Conservation (phyloP, 1,140 invertebrate species). For the Atta cephalotes region DNA sequence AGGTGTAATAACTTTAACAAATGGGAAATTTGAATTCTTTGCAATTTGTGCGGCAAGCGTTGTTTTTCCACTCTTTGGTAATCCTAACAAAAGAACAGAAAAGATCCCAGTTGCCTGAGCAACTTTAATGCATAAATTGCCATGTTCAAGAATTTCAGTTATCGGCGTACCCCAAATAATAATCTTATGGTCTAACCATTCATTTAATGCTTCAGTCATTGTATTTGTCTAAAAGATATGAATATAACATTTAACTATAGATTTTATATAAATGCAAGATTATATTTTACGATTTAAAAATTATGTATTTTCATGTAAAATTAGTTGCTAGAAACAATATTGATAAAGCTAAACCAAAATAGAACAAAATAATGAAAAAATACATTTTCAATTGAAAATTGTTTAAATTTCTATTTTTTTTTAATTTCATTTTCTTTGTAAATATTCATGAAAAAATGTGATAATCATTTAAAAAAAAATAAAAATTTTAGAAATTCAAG, state of each 20-base stretch:
- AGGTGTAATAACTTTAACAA: constrained; percentile 98
- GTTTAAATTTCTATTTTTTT: too few relatives aligned
- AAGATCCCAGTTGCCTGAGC: constrained; percentile 94
- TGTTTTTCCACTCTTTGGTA: constrained; percentile 98
- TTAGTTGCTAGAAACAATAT: too few relatives aligned
- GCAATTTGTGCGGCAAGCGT: constrained; percentile 98
- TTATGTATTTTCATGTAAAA: too few relatives aligned
- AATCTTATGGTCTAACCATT: constrained; percentile 94
- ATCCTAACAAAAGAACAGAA: constrained; percentile 96
- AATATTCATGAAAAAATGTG: too few relatives aligned
- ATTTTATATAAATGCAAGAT: background rate
- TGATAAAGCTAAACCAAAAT: too few relatives aligned
- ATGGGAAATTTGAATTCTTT: constrained; percentile 98
- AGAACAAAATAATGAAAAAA: too few relatives aligned
- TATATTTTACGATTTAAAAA: too few relatives aligned
- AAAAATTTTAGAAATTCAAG: too few relatives aligned
- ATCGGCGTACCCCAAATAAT: constrained; percentile 97
- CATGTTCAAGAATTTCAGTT: constrained; percentile 94
- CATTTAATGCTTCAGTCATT: constrained; percentile 91
- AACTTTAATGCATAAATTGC: constrained; percentile 96
- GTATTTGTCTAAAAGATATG: constrained; percentile 89
- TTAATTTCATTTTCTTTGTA: too few relatives aligned
- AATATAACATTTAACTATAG: background rate
- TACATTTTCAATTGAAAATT: too few relatives aligned
- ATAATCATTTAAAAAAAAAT: too few relatives aligned